These are phyloP conservation scores for Eubasilissa regina DNA, from an alignment of 1,140 invertebrate species.

Conservation along the genomic window DNA sequence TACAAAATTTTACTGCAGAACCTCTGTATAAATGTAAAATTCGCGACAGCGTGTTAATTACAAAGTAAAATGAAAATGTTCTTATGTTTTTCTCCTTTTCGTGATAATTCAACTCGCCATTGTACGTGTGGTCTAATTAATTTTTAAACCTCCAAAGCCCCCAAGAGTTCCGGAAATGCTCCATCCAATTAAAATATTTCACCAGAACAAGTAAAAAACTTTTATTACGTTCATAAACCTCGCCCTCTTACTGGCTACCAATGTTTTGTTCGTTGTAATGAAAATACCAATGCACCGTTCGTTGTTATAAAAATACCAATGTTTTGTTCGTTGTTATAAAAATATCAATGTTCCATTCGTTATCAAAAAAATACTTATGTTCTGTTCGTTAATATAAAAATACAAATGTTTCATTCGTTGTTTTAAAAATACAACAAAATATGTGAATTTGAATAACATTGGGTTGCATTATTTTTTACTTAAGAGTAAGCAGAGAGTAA, in stretches of 20 bases:
- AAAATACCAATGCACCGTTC: too few relatives aligned
- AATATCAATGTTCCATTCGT: too few relatives aligned
- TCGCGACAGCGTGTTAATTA: slow-evolving; percentile 35
- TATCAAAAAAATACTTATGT: too few relatives aligned
- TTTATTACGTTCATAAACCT: slow-evolving; percentile 11
- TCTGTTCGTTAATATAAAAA: too few relatives aligned
- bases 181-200: slow-evolving; percentile 34
- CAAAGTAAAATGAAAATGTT: slow-evolving; percentile 31
- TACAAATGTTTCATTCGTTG: too few relatives aligned
- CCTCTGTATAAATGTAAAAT: slow-evolving; percentile 1
- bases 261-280: too few relatives aligned
- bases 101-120: slow-evolving; percentile 14
- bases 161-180: slow-evolving; percentile 1
- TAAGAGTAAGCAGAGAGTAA: too few relatives aligned
- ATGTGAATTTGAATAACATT: too few relatives aligned
- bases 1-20: background rate
- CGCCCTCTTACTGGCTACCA: background rate
- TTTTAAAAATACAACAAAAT: too few relatives aligned
- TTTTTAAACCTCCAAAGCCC: slow-evolving; percentile 33
- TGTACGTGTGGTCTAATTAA: slow-evolving; percentile 36
- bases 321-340: too few relatives aligned
- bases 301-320: too few relatives aligned
- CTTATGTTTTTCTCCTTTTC: slow-evolving; percentile 6
- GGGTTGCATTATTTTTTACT: too few relatives aligned
- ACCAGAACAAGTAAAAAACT: background rate